Evolutionary conservation across 1,140 invertebrate species (phyloP).

Genomic region (Rhyacophila brunnea): DNA sequence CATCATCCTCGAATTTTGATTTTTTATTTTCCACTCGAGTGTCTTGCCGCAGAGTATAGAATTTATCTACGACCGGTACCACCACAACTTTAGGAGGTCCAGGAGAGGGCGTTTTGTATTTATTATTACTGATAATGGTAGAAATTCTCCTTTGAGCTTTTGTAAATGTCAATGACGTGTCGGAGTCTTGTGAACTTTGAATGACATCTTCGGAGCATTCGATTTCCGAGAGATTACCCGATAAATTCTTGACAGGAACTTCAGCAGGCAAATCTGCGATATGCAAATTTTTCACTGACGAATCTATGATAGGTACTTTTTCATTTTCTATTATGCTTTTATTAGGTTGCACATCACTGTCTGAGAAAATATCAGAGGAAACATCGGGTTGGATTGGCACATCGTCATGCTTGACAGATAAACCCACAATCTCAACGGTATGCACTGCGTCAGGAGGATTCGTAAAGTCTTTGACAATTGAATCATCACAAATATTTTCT

Average conservation of each 20-base stretch:
- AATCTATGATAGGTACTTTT: neutral
- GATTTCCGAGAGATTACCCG: neutral
- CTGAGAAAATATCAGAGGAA: too few species aligned
- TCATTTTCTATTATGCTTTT: neutral
- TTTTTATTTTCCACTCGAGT: too few species aligned
- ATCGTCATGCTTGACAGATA: too few species aligned
- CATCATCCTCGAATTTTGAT: too few species aligned
- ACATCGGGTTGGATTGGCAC: too few species aligned
- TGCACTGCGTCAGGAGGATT: too few species aligned
- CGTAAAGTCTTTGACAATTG: too few species aligned
- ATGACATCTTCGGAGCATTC: constrained; percentile 48
- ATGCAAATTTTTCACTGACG: neutral
- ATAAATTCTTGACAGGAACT: neutral
- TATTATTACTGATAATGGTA: constrained; percentile 6
- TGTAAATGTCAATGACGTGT: constrained; percentile 42
- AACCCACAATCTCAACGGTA: too few species aligned
- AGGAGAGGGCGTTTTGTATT: constrained; percentile 3
- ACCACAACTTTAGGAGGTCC: neutral
- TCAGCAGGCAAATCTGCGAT: neutral
- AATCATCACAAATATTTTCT: too few species aligned
- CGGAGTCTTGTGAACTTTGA: constrained; percentile 54
- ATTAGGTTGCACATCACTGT: too few species aligned
- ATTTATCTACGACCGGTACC: too few species aligned
- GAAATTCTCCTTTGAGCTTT: constrained; percentile 39
- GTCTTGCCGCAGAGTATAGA: too few species aligned